A percentile compares a stretch with the other conserved stretches of the same genome.
phyloP scores from a whole-genome alignment of 2,113 vertebrate species.

The Bothrops jararaca region DNA sequence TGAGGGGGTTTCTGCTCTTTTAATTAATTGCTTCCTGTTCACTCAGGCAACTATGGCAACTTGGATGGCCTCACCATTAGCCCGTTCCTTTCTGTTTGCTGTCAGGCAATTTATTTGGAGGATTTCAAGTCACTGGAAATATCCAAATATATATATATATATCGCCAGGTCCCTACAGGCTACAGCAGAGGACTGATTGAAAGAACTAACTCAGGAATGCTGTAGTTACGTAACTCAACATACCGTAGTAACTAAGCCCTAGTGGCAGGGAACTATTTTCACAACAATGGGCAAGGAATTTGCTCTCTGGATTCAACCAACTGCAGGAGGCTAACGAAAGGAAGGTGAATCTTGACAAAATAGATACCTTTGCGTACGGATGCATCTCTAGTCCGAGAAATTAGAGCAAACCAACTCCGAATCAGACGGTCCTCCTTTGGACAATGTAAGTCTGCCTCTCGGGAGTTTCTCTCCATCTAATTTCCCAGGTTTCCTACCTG shows the following conservation, averaged over 20 bases:
- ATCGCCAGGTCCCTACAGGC: background rate
- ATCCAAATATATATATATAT: background rate
- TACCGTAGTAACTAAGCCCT: background rate
- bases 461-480: background rate
- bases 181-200: background rate
- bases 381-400: background rate
- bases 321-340: background rate
- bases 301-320: background rate
- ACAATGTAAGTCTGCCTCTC: background rate
- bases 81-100: background rate
- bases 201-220: background rate
- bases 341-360: background rate
- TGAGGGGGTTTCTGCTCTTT: background rate
- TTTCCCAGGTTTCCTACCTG: background rate
- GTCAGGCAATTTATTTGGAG: background rate
- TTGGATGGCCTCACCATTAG: background rate
- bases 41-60: background rate
- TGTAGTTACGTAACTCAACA: background rate
- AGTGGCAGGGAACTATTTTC: background rate
- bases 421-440: background rate
- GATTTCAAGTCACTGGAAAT: background rate
- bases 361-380: background rate
- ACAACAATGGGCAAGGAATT: background rate
- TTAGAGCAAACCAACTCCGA: background rate
- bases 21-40: conserved; percentile 8